phyloP scores from a whole-genome alignment of 2,888 invertebrate genomes.

The Agrotis clavis region DNA sequence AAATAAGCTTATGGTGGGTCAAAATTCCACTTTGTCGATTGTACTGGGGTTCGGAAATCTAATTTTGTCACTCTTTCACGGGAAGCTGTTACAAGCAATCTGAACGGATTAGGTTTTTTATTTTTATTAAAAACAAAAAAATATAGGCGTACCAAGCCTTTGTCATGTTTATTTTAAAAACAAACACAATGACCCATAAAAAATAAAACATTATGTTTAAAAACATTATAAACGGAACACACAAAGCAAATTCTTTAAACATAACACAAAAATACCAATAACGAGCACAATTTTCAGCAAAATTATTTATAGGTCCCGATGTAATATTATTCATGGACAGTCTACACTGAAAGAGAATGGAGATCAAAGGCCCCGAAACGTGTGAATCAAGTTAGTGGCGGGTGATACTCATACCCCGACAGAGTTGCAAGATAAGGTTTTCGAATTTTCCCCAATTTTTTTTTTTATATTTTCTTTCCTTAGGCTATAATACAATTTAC shows the following conservation, averaged over 20 bases:
- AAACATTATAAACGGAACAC: neutral
- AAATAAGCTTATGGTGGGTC: too few relatives aligned
- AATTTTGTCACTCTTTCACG: too few relatives aligned
- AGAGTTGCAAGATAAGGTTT: neutral
- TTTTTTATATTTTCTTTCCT: neutral
- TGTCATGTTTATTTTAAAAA: too few relatives aligned
- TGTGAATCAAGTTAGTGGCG: slow-evolving; percentile 80
- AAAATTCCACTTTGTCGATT: too few relatives aligned
- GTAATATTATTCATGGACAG: slow-evolving; percentile 71
- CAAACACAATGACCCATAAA: too few relatives aligned
- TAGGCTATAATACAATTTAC: too few relatives aligned
- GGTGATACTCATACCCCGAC: slow-evolving; percentile 38
- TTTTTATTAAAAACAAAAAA: too few relatives aligned
- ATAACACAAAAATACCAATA: slow-evolving; percentile 19
- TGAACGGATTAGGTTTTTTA: too few relatives aligned
- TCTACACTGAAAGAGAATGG: slow-evolving; percentile 71
- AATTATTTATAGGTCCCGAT: slow-evolving; percentile 34
- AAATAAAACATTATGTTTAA: too few relatives aligned
- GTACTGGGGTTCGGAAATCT: too few relatives aligned
- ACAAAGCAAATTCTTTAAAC: neutral
- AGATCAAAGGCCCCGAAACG: slow-evolving; percentile 82
- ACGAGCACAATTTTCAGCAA: slow-evolving; percentile 21
- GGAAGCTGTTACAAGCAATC: too few relatives aligned
- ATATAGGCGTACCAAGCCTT: too few relatives aligned
- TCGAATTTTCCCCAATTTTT: neutral